A percentile compares a stretch with the other conserved stretches of the same genome.
phyloP scores from a whole-genome alignment of 2,888 invertebrate genomes.

The Drosophila mettleri region DNA sequence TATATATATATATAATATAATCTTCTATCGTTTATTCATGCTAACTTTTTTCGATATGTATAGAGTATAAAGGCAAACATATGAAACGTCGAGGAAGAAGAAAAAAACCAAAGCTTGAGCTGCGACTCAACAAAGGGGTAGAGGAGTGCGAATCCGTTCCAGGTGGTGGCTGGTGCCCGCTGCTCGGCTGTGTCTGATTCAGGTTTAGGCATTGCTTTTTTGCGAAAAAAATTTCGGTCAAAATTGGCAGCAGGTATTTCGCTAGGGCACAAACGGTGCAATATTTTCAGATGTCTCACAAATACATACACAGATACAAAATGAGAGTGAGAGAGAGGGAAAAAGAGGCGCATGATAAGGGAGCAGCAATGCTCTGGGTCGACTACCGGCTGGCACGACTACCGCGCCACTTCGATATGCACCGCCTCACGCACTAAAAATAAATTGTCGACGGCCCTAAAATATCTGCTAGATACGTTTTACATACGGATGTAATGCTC shows the following conservation, averaged over 20 bases:
- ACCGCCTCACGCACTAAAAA: conserved; percentile 55
- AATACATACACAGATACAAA: conserved; percentile 2
- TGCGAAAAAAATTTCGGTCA: conserved; percentile 75
- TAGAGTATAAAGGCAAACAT: conserved; percentile 30
- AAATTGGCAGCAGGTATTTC: conserved; percentile 69
- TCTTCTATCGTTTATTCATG: too few relatives aligned
- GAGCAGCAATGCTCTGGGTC: not conserved
- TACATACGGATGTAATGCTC: conserved; percentile 4
- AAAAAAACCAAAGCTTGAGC: conserved; percentile 66
- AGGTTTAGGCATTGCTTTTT: conserved; percentile 64
- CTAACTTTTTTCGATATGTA: not conserved
- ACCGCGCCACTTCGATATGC: conserved; percentile 23
- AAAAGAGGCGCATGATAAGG: not conserved
- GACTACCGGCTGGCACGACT: conserved; percentile 21
- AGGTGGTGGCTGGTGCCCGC: conserved; percentile 8
- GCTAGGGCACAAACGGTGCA: conserved; percentile 66
- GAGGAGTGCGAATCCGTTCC: conserved; percentile 17
- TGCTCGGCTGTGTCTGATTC: conserved; percentile 61
- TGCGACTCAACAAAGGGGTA: conserved; percentile 61
- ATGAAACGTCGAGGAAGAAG: conserved; percentile 22
- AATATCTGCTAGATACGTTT: conserved; percentile 51
- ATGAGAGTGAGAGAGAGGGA: not conserved
- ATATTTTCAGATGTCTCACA: conserved; percentile 71
- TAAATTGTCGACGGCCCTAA: conserved; percentile 51
- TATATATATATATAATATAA: too few relatives aligned